Base-by-base conservation (phyloP, 2,888 invertebrate genomes). In the Drosophila kanekoi region DNA sequence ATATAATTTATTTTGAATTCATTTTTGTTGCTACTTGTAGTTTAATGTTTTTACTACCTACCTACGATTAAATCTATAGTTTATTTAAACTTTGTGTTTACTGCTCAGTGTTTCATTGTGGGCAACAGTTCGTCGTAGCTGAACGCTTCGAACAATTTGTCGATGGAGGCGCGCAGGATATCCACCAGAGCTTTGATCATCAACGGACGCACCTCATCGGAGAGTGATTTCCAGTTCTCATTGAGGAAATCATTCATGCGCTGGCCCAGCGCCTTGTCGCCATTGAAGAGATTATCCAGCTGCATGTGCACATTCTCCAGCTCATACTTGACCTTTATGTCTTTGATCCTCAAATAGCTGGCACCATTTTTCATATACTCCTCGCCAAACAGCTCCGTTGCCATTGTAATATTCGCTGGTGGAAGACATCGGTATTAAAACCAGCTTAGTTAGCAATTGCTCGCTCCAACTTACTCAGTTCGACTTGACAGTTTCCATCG, bases 191-290 rank as follows among this genome's bases (percentile, higher is more conserved):
- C 94, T 58, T 94, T 94, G 87, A 96, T 95, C 87, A 97, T 92
- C 0, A 95, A 94, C 0, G 94, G 95, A 81, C 95, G 95, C 4
- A 97, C 93, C 83, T 96, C 96, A 32, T 94, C 94, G 0, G 95
- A 93, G 1, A 97, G 93, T 33, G 93, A 94, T 80, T 94, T 93
- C 96, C 96, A 96, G 89, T 96, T 96, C 48, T 96, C 95, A 86
- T 96, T 96, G 20, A 97, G 91, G 89, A 96, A 96, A 33, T 94
- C 91, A 90, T 96, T 96, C 95, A 96, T 95, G 2, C 95, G 94
- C 18, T 94, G 93, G 32, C 96, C 96, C 58, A 96, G 90, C 66
- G 95, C 94, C 58, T 93, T 92, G 74, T 96, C 95, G 0, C 95
- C 95, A 67, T 96, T 95, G 85, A 96, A 96, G 1, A 96, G 93